These are phyloP conservation scores for Catostomus latipinnis DNA, from an alignment of 2,797 vertebrate genomes.

Conservation along the genomic window DNA sequence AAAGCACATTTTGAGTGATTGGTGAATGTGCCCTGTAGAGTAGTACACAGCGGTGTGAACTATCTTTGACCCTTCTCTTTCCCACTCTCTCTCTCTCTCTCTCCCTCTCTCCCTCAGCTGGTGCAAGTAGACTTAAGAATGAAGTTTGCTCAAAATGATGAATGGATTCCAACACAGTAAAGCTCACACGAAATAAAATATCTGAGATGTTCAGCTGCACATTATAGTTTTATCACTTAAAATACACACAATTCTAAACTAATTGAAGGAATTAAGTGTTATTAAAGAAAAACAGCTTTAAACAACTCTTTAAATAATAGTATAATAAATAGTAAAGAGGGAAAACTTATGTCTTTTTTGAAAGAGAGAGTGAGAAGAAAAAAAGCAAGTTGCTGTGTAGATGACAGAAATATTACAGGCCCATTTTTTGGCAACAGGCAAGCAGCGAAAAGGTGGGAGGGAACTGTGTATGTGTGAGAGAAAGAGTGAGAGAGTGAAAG, in stretches of 20 bases:
- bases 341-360: slow-evolving; percentile 2
- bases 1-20: slow-evolving; percentile 51
- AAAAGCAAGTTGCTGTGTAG: slow-evolving; percentile 72
- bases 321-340: slow-evolving; percentile 6
- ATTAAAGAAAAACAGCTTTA: slow-evolving; percentile 18
- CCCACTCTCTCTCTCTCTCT: slow-evolving; percentile 22
- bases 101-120: slow-evolving; percentile 16
- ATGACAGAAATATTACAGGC: slow-evolving; percentile 90
- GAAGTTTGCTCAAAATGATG: slow-evolving; percentile 33
- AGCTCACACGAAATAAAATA: neutral
- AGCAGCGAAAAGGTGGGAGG: slow-evolving; percentile 80
- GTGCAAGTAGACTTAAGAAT: slow-evolving; percentile 37
- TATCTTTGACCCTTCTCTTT: slow-evolving; percentile 56
- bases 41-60: slow-evolving; percentile 57
- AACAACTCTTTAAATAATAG: slow-evolving; percentile 12
- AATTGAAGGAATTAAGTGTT: neutral
- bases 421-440: slow-evolving; percentile 90
- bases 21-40: slow-evolving; percentile 56
- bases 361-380: slow-evolving; percentile 54
- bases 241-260: slow-evolving; percentile 49
- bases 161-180: slow-evolving; percentile 34
- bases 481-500: slow-evolving; percentile 52
- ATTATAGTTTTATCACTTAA: slow-evolving; percentile 40
- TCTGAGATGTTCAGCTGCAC: slow-evolving; percentile 15
- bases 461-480: slow-evolving; percentile 69